Base-by-base conservation (phyloP, 2,888 invertebrate species). In the Rotaria sp. region DNA sequence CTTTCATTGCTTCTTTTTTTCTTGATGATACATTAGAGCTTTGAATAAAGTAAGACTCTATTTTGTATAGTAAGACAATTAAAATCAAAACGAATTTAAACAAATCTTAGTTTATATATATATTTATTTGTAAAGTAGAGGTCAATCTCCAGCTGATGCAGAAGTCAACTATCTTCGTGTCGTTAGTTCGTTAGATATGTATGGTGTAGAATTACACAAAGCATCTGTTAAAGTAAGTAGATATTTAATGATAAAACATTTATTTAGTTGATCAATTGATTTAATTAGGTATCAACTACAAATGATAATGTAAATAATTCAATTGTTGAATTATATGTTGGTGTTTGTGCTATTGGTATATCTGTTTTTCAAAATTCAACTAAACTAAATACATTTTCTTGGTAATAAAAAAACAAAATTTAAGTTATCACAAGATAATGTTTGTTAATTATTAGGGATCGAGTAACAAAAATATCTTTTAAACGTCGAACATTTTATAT, bases 161-260 rank as follows among this genome's bases (percentile, higher is more conserved):
- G 84, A 84, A 52, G 35, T 84, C 24, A 84, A 84, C 24, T 84
- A 84, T 84, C 45, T 84, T 24, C 35, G 52, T 24, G 38, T 84
- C 3, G 84, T 84, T 21, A 84, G 55, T 38, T 55, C 50, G 21
- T 52, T 84, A 55, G 84, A 84, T 35, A 84, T 84, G 84, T 84
- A 84, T 52, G 84, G 84, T 52, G 84, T 84, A 24, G 84, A 84
- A 84, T 38, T 84, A 38, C 84, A 84, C 45, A 50, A 84, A 18
- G 84, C 52, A 21, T 52, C 38, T 35, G 84, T 84, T 38, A 52
- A 50, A 50, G 84, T 84, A 52, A 10, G 52, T 52, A 38, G 24
- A 41, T 80, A 15, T 26, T 45, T 45, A 13, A 45, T 26, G 13
- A 45, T 11, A 80, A 41, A 80, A n/a, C 21, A 80, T 80, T 45